Base-by-base conservation (phyloP, 2,888 invertebrate genomes). In the Augiades crinisus region DNA sequence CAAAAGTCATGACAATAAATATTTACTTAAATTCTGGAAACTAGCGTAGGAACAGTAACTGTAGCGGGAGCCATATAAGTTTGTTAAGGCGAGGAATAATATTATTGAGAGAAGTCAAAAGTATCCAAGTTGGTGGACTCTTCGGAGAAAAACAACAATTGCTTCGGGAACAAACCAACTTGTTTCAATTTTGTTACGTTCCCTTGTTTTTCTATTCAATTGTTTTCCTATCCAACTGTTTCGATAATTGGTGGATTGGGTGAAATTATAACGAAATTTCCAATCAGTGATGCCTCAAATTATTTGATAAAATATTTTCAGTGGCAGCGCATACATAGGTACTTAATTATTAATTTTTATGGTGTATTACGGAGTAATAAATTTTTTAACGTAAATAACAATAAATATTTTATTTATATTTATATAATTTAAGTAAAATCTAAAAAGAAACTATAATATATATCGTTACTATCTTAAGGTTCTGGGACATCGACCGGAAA, bases 91-190 rank as follows among this genome's bases (percentile, higher is more conserved):
- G 8, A 49, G 21, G 43, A 43, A 50, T 50, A 50, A 50, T 50
- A 50, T 50, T 43, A 43, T 43, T 50, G 43, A 13, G 41, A 38
- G 21, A 22, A 47, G 50, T 50, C 50, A 36, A 50, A 49, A 50
- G 43, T 50, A 50, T 50, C 43, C 43, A 50, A 43, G 34, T 50
- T 50, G n/a, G 41, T 50, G 36, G 49, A 50, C 34, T 17, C 14
- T 50, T 50, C 49, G 22, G 1, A 50, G 41, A 50, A 50, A 50
- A 50, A 50, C 50, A 50, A 50, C 50, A 50, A 50, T 50, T 50
- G 27, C 34, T 24, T 16, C 22, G 5, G 21, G 49, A 49, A 41
- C 33, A 49, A 41, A 49, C 40, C 34, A 17, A 41, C 16, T 49
- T 49, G 41, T 34, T 36, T 43, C 43, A 43, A 36, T 43, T 43